These are phyloP conservation scores for Rhopalosiphum maidis DNA, from an alignment of 1,140 invertebrate genomes.

Conservation along the genomic window DNA sequence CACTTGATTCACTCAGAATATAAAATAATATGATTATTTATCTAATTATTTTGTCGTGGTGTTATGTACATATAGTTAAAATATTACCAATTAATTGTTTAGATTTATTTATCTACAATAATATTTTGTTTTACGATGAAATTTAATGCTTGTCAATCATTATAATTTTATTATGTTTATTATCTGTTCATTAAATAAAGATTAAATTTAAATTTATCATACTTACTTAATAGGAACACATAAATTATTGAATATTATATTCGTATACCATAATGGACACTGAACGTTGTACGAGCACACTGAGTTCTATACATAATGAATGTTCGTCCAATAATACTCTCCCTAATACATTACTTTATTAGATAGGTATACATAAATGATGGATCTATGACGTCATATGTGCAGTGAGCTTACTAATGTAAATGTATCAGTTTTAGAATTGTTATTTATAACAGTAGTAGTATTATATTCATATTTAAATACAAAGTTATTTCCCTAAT, in stretches of 20 bases:
- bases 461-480: background rate
- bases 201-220: background rate
- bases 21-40: background rate
- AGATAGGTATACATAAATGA: background rate
- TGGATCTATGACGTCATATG: background rate
- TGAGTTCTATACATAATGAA: background rate
- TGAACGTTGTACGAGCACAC: background rate
- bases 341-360: background rate
- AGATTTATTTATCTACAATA: background rate
- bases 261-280: background rate
- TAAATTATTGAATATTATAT: background rate
- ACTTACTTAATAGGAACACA: background rate
- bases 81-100: background rate
- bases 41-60: background rate
- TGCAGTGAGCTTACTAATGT: background rate
- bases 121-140: background rate
- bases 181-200: background rate
- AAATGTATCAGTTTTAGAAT: conserved; percentile 19
- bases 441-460: background rate
- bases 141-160: background rate
- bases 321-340: conserved; percentile 1
- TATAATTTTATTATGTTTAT: background rate
- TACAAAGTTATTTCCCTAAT: background rate
- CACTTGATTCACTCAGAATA: background rate
- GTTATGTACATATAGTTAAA: background rate